Evolutionary conservation across 1,140 invertebrate genomes (phyloP), one percentile per base, ranked within the genome.

Genomic region (Drosophila dunni): DNA sequence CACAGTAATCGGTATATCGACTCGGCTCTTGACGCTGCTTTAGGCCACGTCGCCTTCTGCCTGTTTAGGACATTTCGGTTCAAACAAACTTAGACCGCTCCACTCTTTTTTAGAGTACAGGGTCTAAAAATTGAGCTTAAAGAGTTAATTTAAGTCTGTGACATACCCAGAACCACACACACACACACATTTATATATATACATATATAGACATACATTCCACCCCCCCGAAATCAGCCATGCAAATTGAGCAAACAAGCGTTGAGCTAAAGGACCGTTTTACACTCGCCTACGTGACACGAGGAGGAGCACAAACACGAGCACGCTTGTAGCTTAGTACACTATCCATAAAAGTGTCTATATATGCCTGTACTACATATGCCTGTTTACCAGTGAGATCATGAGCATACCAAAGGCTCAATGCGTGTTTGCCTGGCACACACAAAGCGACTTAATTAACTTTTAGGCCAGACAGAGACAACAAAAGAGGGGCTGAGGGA

Each of bases 391-490:
- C 48, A 62, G 61, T 74, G 38, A 62, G 65, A 74, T 74, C 71
- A 69, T 40, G 57, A 34, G 8, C 17, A 9, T 15, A 53, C 24
- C 51, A 66, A 60, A 44, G 45, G 11, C 62, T 58, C 53, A 38
- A 24, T 44, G 53, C 38, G 38, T 69, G 58, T 75, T 75, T 75
- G 58, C 20, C 38, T 29, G 33, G 9, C 48, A 29, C 68, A 71
- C 61, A 53, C 54, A 48, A 13, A 34, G 33, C 38, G 38, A 60
- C 20, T 75, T 75, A 75, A 75, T 75, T 75, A 75, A 64, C 60
- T 75, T 75, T 75, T 57, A 24, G 33, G 56, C 13, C 58, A 50
- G 62, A 62, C 65, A 56, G 24, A 38, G 15, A 9, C 1, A 0
- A 7, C 8, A 7, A 1, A 7, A 13, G 3, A 13, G 8, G n/a